Evolutionary conservation across 2,888 invertebrate genomes (phyloP), one percentile per base, ranked within the genome.

Genomic region (Ctena decussata): DNA sequence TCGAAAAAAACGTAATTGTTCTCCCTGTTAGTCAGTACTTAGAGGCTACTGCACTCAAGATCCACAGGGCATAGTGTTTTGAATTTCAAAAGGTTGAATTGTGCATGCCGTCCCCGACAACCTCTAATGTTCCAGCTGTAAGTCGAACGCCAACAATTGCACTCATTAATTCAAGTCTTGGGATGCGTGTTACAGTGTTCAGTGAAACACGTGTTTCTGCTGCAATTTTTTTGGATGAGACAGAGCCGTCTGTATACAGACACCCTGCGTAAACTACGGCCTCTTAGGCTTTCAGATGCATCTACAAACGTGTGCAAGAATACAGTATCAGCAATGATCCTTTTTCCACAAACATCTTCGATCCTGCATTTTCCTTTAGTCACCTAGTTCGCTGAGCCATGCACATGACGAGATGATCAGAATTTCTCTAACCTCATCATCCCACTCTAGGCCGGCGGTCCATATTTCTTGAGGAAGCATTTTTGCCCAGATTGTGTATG

Each of bases 191-290:
- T 35, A 76, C 37, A 49, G n/a, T 74, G 5, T 80, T 37, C 27
- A 84, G 84, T 21, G 84, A 79, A 30, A 86, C 81, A 41, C 60
- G 44, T 3, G 65, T 39, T 77, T 85, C 86, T 32, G 77, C 35
- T 30, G 77, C 77, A 21, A 84, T 60, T 39, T 80, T 57, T 65
- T 39, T 60, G 2, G 30, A n/a, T 21, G 70, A 77, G 24, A 75
- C 46, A 15, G 21, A 12, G 35, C 39, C 72, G 70, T 71, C 60
- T 3, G 39, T 12, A 32, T 82, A 75, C 18, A 41, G 35, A 72
- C 46, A 53, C 71, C 81, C 76, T 11, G 65, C 49, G 44, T 90
- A 87, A 6, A 82, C 70, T 12, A 74, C 84, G 18, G 82, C 74
- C 3, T 73, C 82, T 46, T 80, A 80, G 1, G 85, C 49, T 49